Evolutionary conservation across 2,797 vertebrate genomes (phyloP), one percentile per base, ranked within the genome.

Genomic region (Pogonophryne albipinna): DNA sequence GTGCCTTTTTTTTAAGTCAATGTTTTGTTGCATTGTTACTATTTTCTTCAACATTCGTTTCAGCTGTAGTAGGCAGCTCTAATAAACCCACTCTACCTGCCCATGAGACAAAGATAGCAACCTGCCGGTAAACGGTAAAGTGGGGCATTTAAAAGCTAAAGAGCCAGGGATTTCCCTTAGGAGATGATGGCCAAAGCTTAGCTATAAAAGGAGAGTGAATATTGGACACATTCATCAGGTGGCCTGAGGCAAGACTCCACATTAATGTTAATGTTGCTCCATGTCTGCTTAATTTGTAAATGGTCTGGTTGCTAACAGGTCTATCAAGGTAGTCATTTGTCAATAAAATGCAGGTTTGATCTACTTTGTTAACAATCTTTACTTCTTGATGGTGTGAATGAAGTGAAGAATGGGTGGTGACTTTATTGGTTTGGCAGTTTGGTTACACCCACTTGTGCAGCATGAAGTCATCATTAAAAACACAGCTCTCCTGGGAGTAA

Each of bases 371-470:
- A 1, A 17, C 58, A 23, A 44, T 60, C 8, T 4, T 44, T 44
- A 44, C 17, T n/a, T 41, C 14, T 13, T 12, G n/a, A 8, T 12
- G 38, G 34, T 52, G 14, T 11, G 27, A 15, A 51, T 14, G 27
- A 19, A 7, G 31, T 41, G 34, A 20, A 10, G 51, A 20, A 19
- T 41, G 11, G 50, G 13, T 41, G 31, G 9, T 41, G 31, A 65
- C 31, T 65, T 42, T 38, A 50, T 64, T 47, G 6, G 45, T n/a
- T 62, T 45, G 58, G 58, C 19, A 38, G 34, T 34, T 68, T 47
- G 4, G 44, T 23, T 61, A 11, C 20, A 51, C 4, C 2, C 44
- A 57, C 2, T 41, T 41, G 15, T 41, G 38, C 8, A 27, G 42
- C 10, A 9, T 41, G 11, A 73, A 9, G 10, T 51, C 20, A 49